Evolutionary conservation across 2,797 vertebrate genomes (phyloP).

Genomic region (Labeo calbasu): DNA sequence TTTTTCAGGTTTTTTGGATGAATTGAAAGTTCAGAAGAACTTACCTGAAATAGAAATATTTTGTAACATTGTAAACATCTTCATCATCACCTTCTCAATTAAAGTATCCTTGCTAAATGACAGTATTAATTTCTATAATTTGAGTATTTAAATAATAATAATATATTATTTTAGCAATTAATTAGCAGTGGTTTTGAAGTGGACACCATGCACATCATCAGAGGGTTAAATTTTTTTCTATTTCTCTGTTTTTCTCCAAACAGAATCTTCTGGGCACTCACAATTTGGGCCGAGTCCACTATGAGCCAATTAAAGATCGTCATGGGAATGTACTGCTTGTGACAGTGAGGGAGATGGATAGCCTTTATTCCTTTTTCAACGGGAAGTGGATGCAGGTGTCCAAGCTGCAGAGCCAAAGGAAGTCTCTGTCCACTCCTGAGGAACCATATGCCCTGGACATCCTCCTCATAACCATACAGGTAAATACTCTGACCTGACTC

Average conservation of each 20-base stretch:
- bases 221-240: conserved; percentile 6
- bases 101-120: too few relatives aligned
- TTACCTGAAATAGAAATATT: too few relatives aligned
- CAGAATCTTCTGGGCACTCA: conserved; percentile 96
- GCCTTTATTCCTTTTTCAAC: conserved; percentile 88
- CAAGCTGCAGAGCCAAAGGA: conserved; percentile 97
- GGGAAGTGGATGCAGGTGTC: conserved; percentile 96
- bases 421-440: conserved; percentile 96
- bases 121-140: too few relatives aligned
- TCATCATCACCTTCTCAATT: too few relatives aligned
- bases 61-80: too few relatives aligned
- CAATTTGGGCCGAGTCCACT: conserved; percentile 93
- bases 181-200: too few relatives aligned
- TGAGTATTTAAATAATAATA: too few relatives aligned
- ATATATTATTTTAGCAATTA: too few relatives aligned
- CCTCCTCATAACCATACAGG: conserved; percentile 97
- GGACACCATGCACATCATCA: not conserved
- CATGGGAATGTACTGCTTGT: conserved; percentile 95
- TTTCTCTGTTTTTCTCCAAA: conserved; percentile 20
- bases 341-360: conserved; percentile 90
- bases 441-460: conserved; percentile 96
- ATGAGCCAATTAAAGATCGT: conserved; percentile 95
- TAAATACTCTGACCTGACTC: conserved; percentile 59
- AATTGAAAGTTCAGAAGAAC: too few relatives aligned
- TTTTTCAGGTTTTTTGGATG: too few relatives aligned